Evolutionary conservation across 1,140 invertebrate species (phyloP), one percentile per base, ranked within the genome.

Genomic region (Drosophila carrolli): DNA sequence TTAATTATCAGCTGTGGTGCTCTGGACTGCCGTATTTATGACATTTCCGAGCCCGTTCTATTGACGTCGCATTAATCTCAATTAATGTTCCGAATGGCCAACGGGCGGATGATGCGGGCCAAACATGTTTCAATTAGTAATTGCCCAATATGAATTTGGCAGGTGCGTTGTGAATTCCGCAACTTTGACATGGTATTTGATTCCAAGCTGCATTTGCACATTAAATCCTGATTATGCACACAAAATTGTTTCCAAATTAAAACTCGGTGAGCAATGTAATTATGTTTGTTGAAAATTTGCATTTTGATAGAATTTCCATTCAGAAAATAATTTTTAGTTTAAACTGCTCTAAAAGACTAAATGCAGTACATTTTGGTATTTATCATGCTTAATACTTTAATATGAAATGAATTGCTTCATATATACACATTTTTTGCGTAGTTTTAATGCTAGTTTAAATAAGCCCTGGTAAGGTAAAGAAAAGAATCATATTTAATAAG

Each of bases 51-150:
- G 65, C 43, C n/a, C 37, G 7, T 29, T 74, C 38, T 51, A 73
- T 66, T 66, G 35, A 55, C 38, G 29, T 35, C 47, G 19, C 81
- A 79, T 82, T 79, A 75, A 75, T 84, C 59, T 48, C 38, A 67
- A 80, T 85, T 63, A 83, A 84, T 73, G 76, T 85, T 80, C 56
- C 23, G 79, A 48, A 54, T 60, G 38, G 40, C 48, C 14, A 11
- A 7, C 62, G 50, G 56, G 27, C 47, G 23, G 13, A 29, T 44
- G 58, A 48, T 43, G 75, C 51, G 13, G 50, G 37, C 8, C 59
- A 40, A 38, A 55, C 50, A 72, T 80, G 53, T 59, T 48, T 44
- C 54, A 46, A 40, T 60, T 75, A 47, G 67, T 50, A 47, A 50
- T 48, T 44, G 23, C 23, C 16, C 6, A 43, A 35, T 37, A 40